Evolutionary conservation across 2,113 vertebrate species (phyloP), one percentile per base, ranked within the genome.

Genomic region (Nasalis larvatus): DNA sequence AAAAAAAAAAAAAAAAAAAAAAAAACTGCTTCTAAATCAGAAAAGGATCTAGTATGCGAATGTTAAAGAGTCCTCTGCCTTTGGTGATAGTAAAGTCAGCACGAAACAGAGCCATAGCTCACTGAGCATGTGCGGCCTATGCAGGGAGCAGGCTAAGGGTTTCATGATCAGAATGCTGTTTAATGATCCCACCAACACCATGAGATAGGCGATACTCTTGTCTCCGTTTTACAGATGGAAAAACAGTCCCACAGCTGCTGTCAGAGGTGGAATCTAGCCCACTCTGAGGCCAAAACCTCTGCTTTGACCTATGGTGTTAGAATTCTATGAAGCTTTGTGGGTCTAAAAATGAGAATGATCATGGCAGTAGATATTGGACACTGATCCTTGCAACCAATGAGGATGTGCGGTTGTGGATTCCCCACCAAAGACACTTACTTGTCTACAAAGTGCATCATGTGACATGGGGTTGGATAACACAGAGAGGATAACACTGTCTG

Each of bases 81-180:
- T 27, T 12, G 0, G 30, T 18, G 78, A 18, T 18, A 1, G 12
- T 3, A 7, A 40, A 6, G 8, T 56, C 14, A n/a, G 52, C 40
- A 30, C 14, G 32, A 60, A 58, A 37, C 7, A 6, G 9, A 30
- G 23, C 74, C 14, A 0, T 2, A 1, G 13, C 4, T 6, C 40
- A 45, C 37, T 0, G 4, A 16, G 37, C 0, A 6, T 9, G 3
- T 3, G 2, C 1, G 6, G 32, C 21, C 42, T 8, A 30, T 12
- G n/a, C 25, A 11, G 42, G 42, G 8, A 8, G 21, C 0, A 1
- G 54, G 40, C 17, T 32, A 0, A 6, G 35, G 40, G 11, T 37
- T 32, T 13, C 5, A 32, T 1, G 1, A 17, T 9, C 1, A 10
- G 11, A 68, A 90, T 47, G 32, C 47, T 17, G 16, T 4, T 30